These are phyloP conservation scores for Camelus dromedarius DNA, from an alignment of 2,113 vertebrate genomes.

Conservation along the genomic window DNA sequence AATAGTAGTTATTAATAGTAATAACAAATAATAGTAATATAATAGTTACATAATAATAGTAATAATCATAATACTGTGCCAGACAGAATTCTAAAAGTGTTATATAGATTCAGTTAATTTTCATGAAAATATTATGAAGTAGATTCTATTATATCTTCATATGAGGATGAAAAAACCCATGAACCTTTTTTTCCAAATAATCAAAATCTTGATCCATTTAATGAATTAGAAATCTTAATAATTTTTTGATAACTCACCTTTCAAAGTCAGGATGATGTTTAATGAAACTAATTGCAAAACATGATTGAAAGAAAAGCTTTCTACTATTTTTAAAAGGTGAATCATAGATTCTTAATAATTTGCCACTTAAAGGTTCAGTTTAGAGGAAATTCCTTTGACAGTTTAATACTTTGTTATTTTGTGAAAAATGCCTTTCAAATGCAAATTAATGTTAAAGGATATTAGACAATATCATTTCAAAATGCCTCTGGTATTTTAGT, in stretches of 20 bases:
- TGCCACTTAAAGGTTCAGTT: background rate
- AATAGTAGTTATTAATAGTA: background rate
- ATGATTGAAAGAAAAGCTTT: background rate
- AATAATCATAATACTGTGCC: background rate
- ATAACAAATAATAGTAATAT: background rate
- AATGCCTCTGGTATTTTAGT: slow-evolving; percentile 1
- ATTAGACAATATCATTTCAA: slow-evolving; percentile 12
- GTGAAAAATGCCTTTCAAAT: slow-evolving; percentile 52
- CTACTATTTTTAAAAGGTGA: background rate
- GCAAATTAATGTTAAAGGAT: slow-evolving; percentile 8
- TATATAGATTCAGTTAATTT: slow-evolving; percentile 25
- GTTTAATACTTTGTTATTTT: slow-evolving; percentile 40
- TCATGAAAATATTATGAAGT: background rate
- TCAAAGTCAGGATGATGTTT: slow-evolving; percentile 18
- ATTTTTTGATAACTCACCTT: slow-evolving; percentile 22
- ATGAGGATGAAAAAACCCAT: background rate
- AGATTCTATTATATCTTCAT: background rate
- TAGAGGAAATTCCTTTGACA: background rate
- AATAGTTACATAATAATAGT: background rate
- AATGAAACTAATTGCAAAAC: slow-evolving; percentile 44
- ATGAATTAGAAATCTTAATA: slow-evolving; percentile 1
- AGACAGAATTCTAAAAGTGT: background rate
- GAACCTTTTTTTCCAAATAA: background rate
- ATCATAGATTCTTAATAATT: slow-evolving; percentile 27
- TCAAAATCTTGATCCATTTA: background rate